phyloP scores from a whole-genome alignment of 1,140 invertebrate species.

The Eciton burchellii region DNA sequence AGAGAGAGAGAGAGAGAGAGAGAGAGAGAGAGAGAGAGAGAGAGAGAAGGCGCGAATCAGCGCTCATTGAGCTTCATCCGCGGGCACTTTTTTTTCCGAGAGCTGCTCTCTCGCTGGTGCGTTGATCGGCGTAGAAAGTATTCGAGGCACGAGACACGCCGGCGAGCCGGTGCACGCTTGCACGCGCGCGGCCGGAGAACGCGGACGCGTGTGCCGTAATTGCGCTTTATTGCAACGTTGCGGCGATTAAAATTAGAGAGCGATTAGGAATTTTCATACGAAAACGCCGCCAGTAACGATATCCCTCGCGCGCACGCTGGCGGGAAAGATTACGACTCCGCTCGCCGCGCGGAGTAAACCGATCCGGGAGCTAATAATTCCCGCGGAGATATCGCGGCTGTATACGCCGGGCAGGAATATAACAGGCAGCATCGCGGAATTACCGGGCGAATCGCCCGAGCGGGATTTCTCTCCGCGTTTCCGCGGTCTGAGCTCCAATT shows the following conservation, averaged over 20 bases:
- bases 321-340: constrained; percentile 31
- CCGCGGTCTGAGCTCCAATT: neutral
- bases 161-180: constrained; percentile 13
- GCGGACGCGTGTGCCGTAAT: constrained; percentile 51
- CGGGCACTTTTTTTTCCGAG: constrained; percentile 12
- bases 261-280: constrained; percentile 27
- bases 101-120: constrained; percentile 1
- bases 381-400: constrained; percentile 18
- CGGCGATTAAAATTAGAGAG: constrained; percentile 54
- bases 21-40: neutral
- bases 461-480: constrained; percentile 12
- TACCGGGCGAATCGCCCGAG: constrained; percentile 2
- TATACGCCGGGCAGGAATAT: constrained; percentile 10
- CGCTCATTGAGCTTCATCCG: constrained; percentile 60
- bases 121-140: constrained; percentile 36
- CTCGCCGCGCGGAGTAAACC: constrained; percentile 19
- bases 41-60: constrained; percentile 1
- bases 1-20: neutral
- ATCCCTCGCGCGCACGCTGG: constrained; percentile 6
- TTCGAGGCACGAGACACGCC: constrained; percentile 46
- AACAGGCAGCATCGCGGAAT: constrained; percentile 11
- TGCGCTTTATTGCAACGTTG: constrained; percentile 58
- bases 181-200: constrained; percentile 35
- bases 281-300: constrained; percentile 45
- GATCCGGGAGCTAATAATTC: constrained; percentile 47